Percentiles rank a stretch among this genome's conserved stretches.
Conservation (phyloP, 2,888 invertebrate species). For the Drosophila pseudotakahashii region DNA sequence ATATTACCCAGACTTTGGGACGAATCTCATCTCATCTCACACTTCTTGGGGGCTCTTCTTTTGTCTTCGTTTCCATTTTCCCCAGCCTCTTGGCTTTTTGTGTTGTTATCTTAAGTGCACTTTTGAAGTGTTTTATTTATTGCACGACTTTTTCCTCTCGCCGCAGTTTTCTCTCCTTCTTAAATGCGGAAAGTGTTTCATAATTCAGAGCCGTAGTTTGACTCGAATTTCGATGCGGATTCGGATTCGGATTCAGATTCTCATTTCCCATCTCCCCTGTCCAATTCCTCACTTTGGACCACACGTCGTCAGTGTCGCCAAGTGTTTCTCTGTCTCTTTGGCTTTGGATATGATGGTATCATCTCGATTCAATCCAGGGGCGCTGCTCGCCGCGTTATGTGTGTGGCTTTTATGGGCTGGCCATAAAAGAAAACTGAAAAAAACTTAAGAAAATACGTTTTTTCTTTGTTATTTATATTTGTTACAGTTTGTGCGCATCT, state of each 20-base stretch:
- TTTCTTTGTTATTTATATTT: slow-evolving; percentile 57
- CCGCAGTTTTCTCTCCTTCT: slow-evolving; percentile 39
- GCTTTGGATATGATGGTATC: slow-evolving; percentile 73
- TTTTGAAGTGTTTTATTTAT: slow-evolving; percentile 77
- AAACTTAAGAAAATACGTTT: slow-evolving; percentile 56
- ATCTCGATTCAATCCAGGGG: slow-evolving; percentile 42
- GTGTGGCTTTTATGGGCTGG: slow-evolving; percentile 72
- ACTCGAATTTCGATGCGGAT: slow-evolving; percentile 30
- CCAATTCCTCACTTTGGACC: slow-evolving; percentile 53
- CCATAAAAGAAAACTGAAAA: slow-evolving; percentile 60
- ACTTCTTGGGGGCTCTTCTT: slow-evolving; percentile 27
- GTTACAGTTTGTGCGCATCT: slow-evolving; percentile 68
- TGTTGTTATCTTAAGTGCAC: slow-evolving; percentile 76
- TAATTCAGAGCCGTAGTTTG: slow-evolving; percentile 38
- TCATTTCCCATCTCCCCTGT: slow-evolving; percentile 16
- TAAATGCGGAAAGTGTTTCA: slow-evolving; percentile 38
- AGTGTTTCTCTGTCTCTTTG: slow-evolving; percentile 51
- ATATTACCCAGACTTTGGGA: slow-evolving; percentile 28
- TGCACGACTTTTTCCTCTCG: slow-evolving; percentile 65
- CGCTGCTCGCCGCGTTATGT: slow-evolving; percentile 47
- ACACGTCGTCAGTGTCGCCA: slow-evolving; percentile 72
- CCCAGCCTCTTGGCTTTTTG: slow-evolving; percentile 29
- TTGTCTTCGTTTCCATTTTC: slow-evolving; percentile 35
- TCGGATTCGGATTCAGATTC: slow-evolving; percentile 30
- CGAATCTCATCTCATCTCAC: slow-evolving; percentile 27